Base-by-base conservation (phyloP, 1,140 invertebrate genomes). In the Bombyx mandarina region DNA sequence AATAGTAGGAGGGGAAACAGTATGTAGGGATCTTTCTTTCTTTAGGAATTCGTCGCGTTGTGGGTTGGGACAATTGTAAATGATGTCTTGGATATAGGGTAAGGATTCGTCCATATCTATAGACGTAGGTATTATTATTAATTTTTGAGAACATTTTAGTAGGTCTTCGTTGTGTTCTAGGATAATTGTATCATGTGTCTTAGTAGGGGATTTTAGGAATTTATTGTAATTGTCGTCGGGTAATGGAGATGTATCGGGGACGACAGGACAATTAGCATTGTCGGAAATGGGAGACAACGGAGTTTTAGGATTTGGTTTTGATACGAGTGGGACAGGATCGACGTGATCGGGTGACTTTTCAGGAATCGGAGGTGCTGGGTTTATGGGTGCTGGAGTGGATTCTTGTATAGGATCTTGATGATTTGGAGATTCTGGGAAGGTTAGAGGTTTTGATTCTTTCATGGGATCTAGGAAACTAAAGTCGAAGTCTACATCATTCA, bases 11-110 rank as follows among this genome's bases (percentile, higher is more conserved):
- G 43, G 22, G 45, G 54, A 8, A 49, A 45, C 55, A 6, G 57
- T 46, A 45, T 56, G 45, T 52, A 67, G 22, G 1, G 46, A 35
- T 60, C 61, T 67, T 62, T 67, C 58, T 53, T 22, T n/a, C n/a
- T 18, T n/a, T 7, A 22, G 22, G n/a, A 49, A 49, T 12, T 49
- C 48, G 48, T 22, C 22, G 26, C 26, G 26, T 54, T 54, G 42
- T 42, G 45, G 47, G 8, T 48, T 35, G 3, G 44, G 12, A 10
- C 26, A 48, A 48, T 47, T 56, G n/a, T 7, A 4, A 8, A 56
- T 43, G 42, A 56, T 8, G 35, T 56, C 54, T 46, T 56, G 45
- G 10, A 56, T 43, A 56, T 56, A 56, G 6, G 54, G 54, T 42
- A 48, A 49, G 5, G 55, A 56, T 56, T 56, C 55, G 46, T 56